Evolutionary conservation across 2,888 invertebrate species (phyloP).

Genomic region (Acrobasis suavella): DNA sequence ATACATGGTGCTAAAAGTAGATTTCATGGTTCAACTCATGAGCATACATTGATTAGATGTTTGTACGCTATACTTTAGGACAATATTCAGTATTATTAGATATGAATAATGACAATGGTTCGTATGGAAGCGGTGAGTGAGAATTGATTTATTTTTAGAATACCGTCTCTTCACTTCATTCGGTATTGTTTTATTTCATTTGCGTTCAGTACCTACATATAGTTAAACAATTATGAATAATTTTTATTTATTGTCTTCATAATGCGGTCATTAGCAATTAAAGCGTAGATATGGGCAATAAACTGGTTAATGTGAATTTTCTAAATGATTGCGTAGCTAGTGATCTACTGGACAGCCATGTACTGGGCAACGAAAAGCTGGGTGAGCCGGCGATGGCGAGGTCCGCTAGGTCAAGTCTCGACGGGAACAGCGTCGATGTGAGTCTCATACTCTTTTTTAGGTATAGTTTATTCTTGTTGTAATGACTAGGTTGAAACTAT

Average conservation of each 20-base stretch:
- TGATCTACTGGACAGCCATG: slow-evolving; percentile 79
- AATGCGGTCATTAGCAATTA: slow-evolving; percentile 67
- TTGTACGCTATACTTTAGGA: slow-evolving; percentile 4
- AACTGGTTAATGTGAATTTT: slow-evolving; percentile 68
- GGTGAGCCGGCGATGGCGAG: slow-evolving; percentile 67
- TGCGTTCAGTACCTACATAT: neutral
- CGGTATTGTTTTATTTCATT: slow-evolving; percentile 8
- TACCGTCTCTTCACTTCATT: slow-evolving; percentile 50
- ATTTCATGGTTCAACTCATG: neutral
- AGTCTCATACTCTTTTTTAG: slow-evolving; percentile 41
- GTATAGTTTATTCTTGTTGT: slow-evolving; percentile 20
- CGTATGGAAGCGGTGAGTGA: slow-evolving; percentile 72
- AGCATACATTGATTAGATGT: neutral
- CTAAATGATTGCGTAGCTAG: slow-evolving; percentile 72
- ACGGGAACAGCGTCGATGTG: slow-evolving; percentile 77
- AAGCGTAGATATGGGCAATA: slow-evolving; percentile 71
- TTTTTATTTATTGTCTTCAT: slow-evolving; percentile 42
- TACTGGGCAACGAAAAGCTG: slow-evolving; percentile 69
- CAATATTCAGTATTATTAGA: slow-evolving; percentile 23
- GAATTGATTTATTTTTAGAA: slow-evolving; percentile 38
- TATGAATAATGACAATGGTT: slow-evolving; percentile 72
- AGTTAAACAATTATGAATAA: slow-evolving; percentile 38
- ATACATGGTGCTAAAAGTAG: neutral
- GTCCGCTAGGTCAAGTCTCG: slow-evolving; percentile 71
- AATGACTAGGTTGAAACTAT: neutral